Evolutionary conservation across 2,797 vertebrate genomes (phyloP).

Genomic region (Danio kyathit): DNA sequence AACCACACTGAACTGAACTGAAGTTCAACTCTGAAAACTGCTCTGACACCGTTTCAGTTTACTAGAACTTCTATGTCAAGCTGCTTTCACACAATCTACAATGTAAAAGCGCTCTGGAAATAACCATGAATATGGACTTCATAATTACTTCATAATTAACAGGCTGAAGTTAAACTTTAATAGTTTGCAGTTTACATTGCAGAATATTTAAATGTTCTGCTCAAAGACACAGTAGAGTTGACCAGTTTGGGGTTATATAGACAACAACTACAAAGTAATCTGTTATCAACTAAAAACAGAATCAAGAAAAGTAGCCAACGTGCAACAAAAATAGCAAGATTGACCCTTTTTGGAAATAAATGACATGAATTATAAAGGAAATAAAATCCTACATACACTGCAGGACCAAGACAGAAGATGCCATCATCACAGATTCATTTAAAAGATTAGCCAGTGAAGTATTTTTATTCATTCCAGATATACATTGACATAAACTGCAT

Average conservation of each 20-base stretch:
- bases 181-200: constrained; percentile 1
- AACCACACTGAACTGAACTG: too few relatives aligned
- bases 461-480: constrained; percentile 32
- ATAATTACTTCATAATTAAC: too few relatives aligned
- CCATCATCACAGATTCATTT: constrained; percentile 13
- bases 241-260: constrained; percentile 41
- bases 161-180: constrained; percentile 50
- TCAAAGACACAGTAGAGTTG: constrained; percentile 42
- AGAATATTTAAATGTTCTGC: constrained; percentile 64
- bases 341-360: constrained; percentile 39
- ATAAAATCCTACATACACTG: background rate
- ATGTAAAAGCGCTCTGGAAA: too few relatives aligned
- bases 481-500: constrained; percentile 21
- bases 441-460: constrained; percentile 38
- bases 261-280: constrained; percentile 27
- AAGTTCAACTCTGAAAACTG: too few relatives aligned
- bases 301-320: constrained; percentile 33
- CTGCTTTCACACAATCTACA: too few relatives aligned
- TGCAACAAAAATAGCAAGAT: constrained; percentile 28
- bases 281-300: constrained; percentile 12
- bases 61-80: too few relatives aligned
- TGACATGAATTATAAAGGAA: constrained; percentile 25
- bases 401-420: constrained; percentile 32
- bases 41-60: too few relatives aligned
- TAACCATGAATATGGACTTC: too few relatives aligned